phyloP scores from a whole-genome alignment of 2,113 vertebrate genomes.

The Gymnogyps californianus region DNA sequence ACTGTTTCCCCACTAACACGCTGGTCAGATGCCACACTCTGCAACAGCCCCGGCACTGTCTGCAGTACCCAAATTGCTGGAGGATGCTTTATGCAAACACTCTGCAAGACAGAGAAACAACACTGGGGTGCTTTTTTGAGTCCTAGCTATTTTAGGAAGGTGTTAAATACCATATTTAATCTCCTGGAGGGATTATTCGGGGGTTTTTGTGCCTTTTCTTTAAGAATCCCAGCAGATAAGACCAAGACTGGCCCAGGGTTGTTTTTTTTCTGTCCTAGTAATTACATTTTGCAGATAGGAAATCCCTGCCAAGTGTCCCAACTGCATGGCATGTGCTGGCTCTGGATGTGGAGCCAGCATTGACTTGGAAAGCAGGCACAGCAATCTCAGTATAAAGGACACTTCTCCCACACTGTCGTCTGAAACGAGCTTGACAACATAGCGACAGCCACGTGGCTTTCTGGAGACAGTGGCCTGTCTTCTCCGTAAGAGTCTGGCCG shows the following conservation, averaged over 20 bases:
- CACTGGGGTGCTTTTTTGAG: neutral
- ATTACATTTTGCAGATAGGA: neutral
- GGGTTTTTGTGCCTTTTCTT: neutral
- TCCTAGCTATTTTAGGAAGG: neutral
- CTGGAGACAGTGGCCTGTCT: neutral
- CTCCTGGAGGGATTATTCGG: neutral
- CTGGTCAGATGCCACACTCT: neutral
- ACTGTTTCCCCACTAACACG: neutral
- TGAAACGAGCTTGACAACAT: neutral
- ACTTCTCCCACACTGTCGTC: neutral
- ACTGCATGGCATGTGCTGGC: neutral
- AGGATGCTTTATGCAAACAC: neutral
- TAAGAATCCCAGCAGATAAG: neutral
- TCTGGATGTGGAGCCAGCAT: neutral
- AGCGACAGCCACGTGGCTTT: neutral
- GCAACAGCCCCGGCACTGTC: neutral
- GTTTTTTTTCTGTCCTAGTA: neutral
- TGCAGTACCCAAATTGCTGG: neutral
- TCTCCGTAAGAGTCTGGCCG: accelerated
- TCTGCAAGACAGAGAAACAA: neutral
- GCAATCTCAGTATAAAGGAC: neutral
- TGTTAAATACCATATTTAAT: neutral
- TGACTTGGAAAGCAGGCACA: neutral
- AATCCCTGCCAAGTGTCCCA: neutral
- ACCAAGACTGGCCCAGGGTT: neutral